Base-by-base conservation (phyloP, 1,140 invertebrate genomes). In the Daktulosphaira vitifoliae region DNA sequence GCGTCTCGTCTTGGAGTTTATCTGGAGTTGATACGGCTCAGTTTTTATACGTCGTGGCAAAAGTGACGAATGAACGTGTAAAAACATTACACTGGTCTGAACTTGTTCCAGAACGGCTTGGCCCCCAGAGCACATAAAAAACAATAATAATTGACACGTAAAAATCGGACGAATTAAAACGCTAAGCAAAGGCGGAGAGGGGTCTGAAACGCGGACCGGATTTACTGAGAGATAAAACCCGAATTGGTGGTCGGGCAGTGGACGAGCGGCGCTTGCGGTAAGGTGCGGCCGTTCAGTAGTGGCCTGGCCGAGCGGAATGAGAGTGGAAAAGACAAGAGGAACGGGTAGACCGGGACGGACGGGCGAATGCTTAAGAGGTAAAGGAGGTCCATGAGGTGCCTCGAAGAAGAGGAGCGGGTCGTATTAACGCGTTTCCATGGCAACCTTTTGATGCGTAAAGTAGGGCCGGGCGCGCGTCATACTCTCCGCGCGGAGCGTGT, bases 401-500 rank as follows among this genome's bases (percentile, higher is more conserved):
- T 7, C 26, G 16, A 11, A 18, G 26, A 18, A 18, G 39, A 2
- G 42, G 23, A 18, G 11, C 16, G 54, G 39, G 54, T 46, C 23
- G 25, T 59, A 59, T 59, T 59, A 59, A 59, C 54, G 9, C 33
- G 54, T 59, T 11, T 46, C 54, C 54, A 59, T 59, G 54, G 54
- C 44, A 59, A 59, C 54, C 54, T 59, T 59, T 59, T 59, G 54
- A 59, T 59, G 54, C 54, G 54, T 59, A 59, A 39, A 44, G 54
- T 39, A 59, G 42, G 25, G 25, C 42, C 16, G 42, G 42, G 54
- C 54, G 54, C 54, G 42, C 54, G 54, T 59, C 54, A 59, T 46
- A 15, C 39, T 20, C 54, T 42, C 48, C 48, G 39, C 16, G 18
- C n/a, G 25, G 38, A 46, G 42, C 42, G 54, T 59, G 54, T 59